These are phyloP conservation scores for Aphelocoma coerulescens DNA, from an alignment of 2,113 vertebrate genomes.

Conservation along the genomic window DNA sequence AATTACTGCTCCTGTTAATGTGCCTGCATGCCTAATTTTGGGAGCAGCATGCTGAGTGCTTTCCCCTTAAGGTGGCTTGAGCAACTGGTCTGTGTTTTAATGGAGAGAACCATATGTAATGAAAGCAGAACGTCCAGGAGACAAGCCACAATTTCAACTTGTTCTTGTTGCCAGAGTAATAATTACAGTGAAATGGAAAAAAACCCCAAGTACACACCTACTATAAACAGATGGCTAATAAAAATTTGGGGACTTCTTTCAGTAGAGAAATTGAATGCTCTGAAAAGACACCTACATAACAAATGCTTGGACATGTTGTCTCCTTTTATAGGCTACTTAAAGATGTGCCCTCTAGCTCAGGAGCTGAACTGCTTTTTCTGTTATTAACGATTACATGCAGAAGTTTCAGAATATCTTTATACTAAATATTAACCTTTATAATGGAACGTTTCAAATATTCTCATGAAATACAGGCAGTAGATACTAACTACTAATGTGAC, in stretches of 20 bases:
- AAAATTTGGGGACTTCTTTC: conserved; percentile 36
- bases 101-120: background rate
- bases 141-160: background rate
- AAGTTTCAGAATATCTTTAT: background rate
- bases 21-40: background rate
- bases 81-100: background rate
- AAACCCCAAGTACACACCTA: background rate
- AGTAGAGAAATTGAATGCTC: background rate
- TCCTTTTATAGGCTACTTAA: background rate
- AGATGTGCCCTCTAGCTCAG: background rate
- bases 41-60: background rate
- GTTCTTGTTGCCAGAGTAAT: conserved; percentile 5
- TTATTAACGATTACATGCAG: background rate
- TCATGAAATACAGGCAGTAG: background rate
- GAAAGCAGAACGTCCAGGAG: background rate
- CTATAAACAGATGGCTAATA: conserved; percentile 55
- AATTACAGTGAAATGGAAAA: background rate
- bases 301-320: conserved; percentile 18
- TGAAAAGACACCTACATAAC: conserved; percentile 40
- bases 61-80: background rate
- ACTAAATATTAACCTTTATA: background rate
- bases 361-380: background rate
- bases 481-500: background rate
- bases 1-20: background rate
- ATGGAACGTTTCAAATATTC: background rate